Evolutionary conservation across 37 sponge, comb jelly and placozoan genomes (phyloP).

Genomic region (Diacarnus erythraeanus): DNA sequence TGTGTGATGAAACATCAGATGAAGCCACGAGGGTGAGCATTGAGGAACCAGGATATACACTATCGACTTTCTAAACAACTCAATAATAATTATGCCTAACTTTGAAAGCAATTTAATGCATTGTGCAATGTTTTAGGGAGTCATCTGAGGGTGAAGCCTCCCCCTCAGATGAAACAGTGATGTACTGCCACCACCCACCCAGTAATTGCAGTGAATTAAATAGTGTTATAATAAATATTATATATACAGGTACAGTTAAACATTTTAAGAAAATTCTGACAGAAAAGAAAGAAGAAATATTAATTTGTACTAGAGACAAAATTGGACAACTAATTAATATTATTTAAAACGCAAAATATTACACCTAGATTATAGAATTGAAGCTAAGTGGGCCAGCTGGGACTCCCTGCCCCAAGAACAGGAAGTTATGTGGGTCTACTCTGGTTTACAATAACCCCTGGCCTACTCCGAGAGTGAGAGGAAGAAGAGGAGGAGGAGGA

Average conservation of each 20-base stretch:
- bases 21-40: too few species aligned
- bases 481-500: background rate
- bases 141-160: too few species aligned
- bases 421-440: background rate
- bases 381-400: background rate
- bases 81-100: too few species aligned
- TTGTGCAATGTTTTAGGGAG: too few species aligned
- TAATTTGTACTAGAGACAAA: background rate
- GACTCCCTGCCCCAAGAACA: background rate
- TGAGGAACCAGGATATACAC: too few species aligned
- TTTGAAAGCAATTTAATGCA: too few species aligned
- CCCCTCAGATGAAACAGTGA: too few species aligned
- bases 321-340: background rate
- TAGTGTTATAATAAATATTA: background rate
- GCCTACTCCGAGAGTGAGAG: constrained; percentile 11
- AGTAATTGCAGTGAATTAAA: background rate
- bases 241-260: background rate
- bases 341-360: too few species aligned
- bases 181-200: too few species aligned
- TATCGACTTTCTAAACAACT: too few species aligned
- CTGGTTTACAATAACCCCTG: constrained; percentile 40
- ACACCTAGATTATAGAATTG: too few species aligned
- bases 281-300: background rate
- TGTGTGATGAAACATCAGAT: too few species aligned
- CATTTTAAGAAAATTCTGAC: constrained; percentile 1